Conservation (phyloP, 2,797 vertebrate genomes). For the Podarcis siculus region DNA sequence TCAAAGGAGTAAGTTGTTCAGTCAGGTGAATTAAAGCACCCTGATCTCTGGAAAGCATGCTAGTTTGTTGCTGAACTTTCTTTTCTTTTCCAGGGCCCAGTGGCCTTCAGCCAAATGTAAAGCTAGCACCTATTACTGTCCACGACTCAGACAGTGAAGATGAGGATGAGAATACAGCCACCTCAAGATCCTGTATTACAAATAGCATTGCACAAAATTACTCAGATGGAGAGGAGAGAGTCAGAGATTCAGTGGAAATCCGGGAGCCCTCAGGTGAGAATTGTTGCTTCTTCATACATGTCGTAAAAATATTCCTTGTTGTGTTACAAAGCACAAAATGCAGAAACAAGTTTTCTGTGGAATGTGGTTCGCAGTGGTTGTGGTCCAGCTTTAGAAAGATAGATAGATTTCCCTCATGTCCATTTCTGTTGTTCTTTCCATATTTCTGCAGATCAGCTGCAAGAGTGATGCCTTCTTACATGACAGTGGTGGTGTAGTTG, state of each 20-base stretch:
- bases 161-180: conserved; percentile 84
- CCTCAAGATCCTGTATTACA: conserved; percentile 75
- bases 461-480: background rate
- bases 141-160: conserved; percentile 98
- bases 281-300: conserved; percentile 9
- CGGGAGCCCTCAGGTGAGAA: conserved; percentile 75
- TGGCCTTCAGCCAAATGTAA: conserved; percentile 84
- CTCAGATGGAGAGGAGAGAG: conserved; percentile 81
- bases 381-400: background rate
- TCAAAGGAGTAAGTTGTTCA: background rate
- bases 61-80: conserved; percentile 14
- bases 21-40: background rate
- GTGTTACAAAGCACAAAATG: background rate
- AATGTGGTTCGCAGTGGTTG: background rate
- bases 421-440: background rate
- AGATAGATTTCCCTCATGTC: background rate
- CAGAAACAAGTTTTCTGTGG: background rate
- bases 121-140: conserved; percentile 85
- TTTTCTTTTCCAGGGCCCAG: conserved; percentile 86
- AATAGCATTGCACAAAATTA: conserved; percentile 77
- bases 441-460: background rate
- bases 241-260: conserved; percentile 67
- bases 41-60: background rate
- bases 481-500: background rate
- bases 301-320: background rate